Conservation (phyloP, 2,888 invertebrate genomes). For the Muschampia plurimacula region DNA sequence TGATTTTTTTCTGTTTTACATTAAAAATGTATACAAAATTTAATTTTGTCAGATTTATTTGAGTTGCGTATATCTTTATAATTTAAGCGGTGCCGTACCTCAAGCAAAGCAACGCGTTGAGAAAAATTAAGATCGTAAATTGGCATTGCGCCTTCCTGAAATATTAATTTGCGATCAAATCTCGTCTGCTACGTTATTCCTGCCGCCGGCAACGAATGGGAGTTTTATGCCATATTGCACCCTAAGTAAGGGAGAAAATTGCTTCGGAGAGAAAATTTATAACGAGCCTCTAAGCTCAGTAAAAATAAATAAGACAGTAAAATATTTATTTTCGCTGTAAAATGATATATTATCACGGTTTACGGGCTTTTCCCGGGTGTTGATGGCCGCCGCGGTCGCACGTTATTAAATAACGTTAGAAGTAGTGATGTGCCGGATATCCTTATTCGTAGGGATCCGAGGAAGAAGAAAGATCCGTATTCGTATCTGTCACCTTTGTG, state of each 20-base stretch:
- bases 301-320: conserved; percentile 35
- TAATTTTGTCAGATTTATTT: not conserved
- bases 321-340: conserved; percentile 37
- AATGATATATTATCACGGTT: conserved; percentile 31
- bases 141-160: conserved; percentile 44
- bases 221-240: conserved; percentile 48
- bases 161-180: conserved; percentile 52
- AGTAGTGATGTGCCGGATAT: too few species aligned
- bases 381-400: conserved; percentile 8
- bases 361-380: conserved; percentile 8
- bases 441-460: too few species aligned
- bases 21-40: not conserved
- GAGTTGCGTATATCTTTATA: not conserved
- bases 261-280: conserved; percentile 61
- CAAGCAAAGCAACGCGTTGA: conserved; percentile 1
- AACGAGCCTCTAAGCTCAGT: conserved; percentile 41
- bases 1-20: too few species aligned
- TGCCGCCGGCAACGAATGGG: conserved; percentile 41
- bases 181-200: conserved; percentile 46
- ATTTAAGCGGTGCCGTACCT: not conserved
- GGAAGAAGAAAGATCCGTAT: too few species aligned
- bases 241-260: conserved; percentile 60
- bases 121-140: conserved; percentile 45
- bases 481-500: too few species aligned
- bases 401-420: conserved; percentile 17